phyloP scores from a whole-genome alignment of 1,140 invertebrate genomes.

The Maconellicoccus hirsutus region DNA sequence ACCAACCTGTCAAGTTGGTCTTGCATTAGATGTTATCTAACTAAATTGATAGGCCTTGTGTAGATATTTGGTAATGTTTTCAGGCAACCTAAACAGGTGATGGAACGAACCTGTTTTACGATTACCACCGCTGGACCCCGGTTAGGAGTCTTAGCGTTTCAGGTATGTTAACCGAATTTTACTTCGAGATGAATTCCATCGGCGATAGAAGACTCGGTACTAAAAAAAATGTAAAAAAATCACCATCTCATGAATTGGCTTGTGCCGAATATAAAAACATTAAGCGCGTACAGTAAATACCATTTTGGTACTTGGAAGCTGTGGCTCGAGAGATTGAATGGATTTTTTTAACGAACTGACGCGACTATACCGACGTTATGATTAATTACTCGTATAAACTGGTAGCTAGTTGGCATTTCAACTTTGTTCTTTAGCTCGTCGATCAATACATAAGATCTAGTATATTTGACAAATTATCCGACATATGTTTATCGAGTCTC shows the following conservation, averaged over 20 bases:
- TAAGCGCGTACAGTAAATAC: too few relatives aligned
- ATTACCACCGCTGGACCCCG: not conserved
- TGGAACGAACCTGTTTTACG: slow-evolving; percentile 20
- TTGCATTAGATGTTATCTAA: slow-evolving; percentile 21
- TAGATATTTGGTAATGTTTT: slow-evolving; percentile 22
- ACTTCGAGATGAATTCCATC: not conserved
- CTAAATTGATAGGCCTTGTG: slow-evolving; percentile 22
- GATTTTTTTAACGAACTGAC: not conserved
- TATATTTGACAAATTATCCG: not conserved
- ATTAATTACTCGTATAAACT: not conserved
- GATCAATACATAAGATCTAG: not conserved
- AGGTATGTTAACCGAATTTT: not conserved
- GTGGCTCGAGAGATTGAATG: not conserved
- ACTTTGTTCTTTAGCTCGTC: not conserved
- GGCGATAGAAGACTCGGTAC: not conserved
- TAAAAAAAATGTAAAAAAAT: not conserved
- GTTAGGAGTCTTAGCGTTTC: not conserved
- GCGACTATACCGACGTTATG: not conserved
- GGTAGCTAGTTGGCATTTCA: not conserved
- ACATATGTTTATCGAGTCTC: too few relatives aligned
- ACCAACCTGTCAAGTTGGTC: slow-evolving; percentile 19
- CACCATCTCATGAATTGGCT: not conserved
- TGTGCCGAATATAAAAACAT: not conserved
- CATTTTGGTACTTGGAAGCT: not conserved
- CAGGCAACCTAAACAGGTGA: slow-evolving; percentile 21